Evolutionary conservation across 2,797 vertebrate genomes (phyloP), one percentile per base, ranked within the genome.

Genomic region (Gymnothorax javanicus): DNA sequence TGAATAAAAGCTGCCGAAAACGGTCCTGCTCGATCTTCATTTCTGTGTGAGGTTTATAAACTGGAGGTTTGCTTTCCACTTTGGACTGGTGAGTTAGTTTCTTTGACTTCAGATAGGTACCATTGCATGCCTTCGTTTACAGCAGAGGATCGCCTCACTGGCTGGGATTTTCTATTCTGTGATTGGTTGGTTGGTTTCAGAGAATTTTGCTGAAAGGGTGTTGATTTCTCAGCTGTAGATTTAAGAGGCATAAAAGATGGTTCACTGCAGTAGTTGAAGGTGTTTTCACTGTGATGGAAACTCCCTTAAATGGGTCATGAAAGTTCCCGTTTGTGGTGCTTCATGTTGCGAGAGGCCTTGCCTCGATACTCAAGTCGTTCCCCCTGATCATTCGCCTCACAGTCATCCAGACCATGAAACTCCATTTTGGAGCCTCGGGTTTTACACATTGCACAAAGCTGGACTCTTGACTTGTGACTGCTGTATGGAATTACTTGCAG

Each of bases 1-100:
- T 43, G 33, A 43, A 43, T 87, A 75, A 77, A 84, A 64, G 86
- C 86, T 62, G 69, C 17, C 57, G 77, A 87, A 7, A 84, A 52
- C 60, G 73, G 82, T 62, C 86, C 67, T 87, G 27, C 58, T 73
- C 75, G 83, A 33, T 50, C 15, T 71, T 25, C 0, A 62, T 56
- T 64, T 7, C 58, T 58, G 27, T 59, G 5, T 84, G 33, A 60
- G 12, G n/a, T 20, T 27, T 27, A 59, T 54, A 84, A 43, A 50
- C 67, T 75, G 4, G 8, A 52, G 75, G 15, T 50, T 20, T 79
- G 5, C 20, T 7, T 56, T 81, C 50, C 20, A 8, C 7, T 54
- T 54, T 81, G 20, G 50, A 81, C 17, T 52, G 11, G 15, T 20
- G 17, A 5, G 75, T 15, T 52, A 25, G 33, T 54, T 54, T 81